Evolutionary conservation across 2,797 vertebrate species (phyloP).

Genomic region (Neoniphon sammara): DNA sequence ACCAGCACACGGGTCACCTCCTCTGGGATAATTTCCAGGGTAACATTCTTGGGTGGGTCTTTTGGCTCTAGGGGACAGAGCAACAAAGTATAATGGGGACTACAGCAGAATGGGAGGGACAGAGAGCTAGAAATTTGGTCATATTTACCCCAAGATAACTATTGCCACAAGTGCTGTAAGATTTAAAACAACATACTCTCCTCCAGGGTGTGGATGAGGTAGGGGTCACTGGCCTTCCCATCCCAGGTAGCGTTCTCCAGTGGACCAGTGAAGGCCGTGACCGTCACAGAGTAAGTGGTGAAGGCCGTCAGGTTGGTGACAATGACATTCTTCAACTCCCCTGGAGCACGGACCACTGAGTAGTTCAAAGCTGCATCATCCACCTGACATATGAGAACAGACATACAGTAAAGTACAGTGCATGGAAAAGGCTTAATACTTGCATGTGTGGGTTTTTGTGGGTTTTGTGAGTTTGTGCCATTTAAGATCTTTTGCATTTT

Average conservation of each 20-base stretch:
- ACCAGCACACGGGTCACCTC: conserved; percentile 91
- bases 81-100: not conserved
- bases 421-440: conserved; percentile 5
- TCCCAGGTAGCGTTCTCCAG: conserved; percentile 81
- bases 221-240: conserved; percentile 85
- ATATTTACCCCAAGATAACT: conserved; percentile 7
- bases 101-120: not conserved
- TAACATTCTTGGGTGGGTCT: conserved; percentile 94
- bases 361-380: conserved; percentile 83
- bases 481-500: conserved; percentile 6
- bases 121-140: not conserved
- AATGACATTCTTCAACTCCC: conserved; percentile 84
- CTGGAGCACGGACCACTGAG: conserved; percentile 82
- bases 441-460: not conserved
- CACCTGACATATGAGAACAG: conserved; percentile 77
- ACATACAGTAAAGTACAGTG: conserved; percentile 18
- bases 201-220: conserved; percentile 89
- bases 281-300: conserved; percentile 88
- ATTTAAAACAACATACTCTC: conserved; percentile 82
- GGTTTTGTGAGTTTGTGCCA: not conserved
- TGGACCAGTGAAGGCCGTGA: conserved; percentile 90
- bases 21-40: conserved; percentile 88
- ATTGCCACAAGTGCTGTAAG: not conserved
- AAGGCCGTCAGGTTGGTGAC: conserved; percentile 90
- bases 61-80: conserved; percentile 85